Evolutionary conservation across 2,797 vertebrate genomes (phyloP).

Genomic region (Corythornis leucogaster): DNA sequence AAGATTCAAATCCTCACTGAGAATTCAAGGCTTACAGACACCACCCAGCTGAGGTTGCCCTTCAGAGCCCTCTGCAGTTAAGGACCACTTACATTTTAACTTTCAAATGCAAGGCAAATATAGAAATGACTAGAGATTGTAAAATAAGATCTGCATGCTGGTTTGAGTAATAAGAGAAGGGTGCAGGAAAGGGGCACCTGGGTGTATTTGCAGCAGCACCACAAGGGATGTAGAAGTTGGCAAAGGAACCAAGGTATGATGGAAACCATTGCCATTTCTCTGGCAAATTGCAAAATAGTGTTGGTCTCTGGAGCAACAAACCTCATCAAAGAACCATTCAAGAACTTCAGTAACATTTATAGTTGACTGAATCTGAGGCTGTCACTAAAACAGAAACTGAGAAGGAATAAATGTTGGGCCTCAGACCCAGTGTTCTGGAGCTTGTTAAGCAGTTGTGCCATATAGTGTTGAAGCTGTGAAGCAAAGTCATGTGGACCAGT

Average conservation of each 20-base stretch:
- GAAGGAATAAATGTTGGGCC: background rate
- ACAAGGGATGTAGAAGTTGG: background rate
- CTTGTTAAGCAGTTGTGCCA: background rate
- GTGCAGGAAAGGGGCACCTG: background rate
- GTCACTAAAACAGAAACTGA: background rate
- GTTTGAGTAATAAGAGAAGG: background rate
- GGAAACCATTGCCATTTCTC: background rate
- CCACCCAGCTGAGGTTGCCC: background rate
- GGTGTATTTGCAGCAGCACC: background rate
- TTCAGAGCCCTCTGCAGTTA: constrained; percentile 16
- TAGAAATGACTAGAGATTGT: background rate
- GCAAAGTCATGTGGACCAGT: background rate
- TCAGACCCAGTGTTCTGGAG: background rate
- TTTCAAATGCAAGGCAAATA: background rate
- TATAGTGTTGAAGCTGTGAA: background rate
- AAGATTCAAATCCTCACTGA: background rate
- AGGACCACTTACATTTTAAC: background rate
- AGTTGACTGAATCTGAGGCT: background rate
- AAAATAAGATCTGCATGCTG: background rate
- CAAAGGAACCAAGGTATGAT: background rate
- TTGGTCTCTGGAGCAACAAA: background rate
- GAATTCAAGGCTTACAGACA: constrained; percentile 40
- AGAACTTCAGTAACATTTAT: background rate
- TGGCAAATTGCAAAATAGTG: background rate
- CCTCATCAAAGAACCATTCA: background rate